Evolutionary conservation across 2,113 vertebrate species (phyloP), one percentile per base, ranked within the genome.

Genomic region (Pachyramphus minor): DNA sequence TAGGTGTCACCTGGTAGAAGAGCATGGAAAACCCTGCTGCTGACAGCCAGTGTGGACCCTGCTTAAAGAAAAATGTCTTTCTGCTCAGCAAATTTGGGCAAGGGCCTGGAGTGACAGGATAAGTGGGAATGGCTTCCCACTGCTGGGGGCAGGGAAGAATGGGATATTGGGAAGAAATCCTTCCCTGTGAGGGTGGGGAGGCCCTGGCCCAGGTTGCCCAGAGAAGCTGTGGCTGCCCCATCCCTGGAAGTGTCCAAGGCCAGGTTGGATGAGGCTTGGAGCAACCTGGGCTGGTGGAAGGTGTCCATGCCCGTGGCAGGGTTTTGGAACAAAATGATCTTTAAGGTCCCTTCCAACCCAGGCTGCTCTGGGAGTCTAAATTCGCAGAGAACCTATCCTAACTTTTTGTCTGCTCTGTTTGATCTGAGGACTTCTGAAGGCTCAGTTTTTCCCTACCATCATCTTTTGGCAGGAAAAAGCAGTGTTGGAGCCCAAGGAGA

Each of bases 251-350:
- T 53, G 69, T 0, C 8, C 60, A 2, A 75, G 20, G 11, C 13
- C 78, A 47, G 47, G 53, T 0, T 89, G 59, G 68, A 73, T 0
- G 0, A 7, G 31, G 52, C 2, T 66, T 45, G 62, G 55, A 62
- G n/a, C 24, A n/a, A 0, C 13, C 24, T 55, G 71, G 55, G 30
- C 1, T 0, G 7, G 41, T 41, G 55, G 30, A 0, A 83, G 17
- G 2, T 60, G 78, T 30, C 45, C 33, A 23, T 53, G 23, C 23
- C 14, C 23, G 12, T 9, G 52, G 50, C 35, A 49, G 47, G 47
- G 24, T 8, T 11, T 2, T 58, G 59, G 15, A 0, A 53, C 8
- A 8, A 18, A 17, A 15, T 35, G 2, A 6, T 14, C 30, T 62
- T 31, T 7, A 19, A 69, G 6, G 2, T 55, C 63, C 62, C 31